Base-by-base conservation (phyloP, 2,797 vertebrate genomes). In the Falco novaeseelandiae region DNA sequence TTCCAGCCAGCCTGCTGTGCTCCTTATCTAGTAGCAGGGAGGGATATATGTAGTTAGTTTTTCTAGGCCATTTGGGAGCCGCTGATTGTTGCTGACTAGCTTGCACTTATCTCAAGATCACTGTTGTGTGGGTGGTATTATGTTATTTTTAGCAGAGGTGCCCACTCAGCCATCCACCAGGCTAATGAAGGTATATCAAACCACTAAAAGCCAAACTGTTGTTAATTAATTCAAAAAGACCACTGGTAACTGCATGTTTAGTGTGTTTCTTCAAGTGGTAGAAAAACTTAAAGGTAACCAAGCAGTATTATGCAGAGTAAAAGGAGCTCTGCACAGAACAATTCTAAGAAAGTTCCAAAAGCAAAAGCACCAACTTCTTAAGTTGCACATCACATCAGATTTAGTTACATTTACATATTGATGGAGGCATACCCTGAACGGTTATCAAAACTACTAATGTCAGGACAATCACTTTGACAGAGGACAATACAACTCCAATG, bases 41-140 rank as follows among this genome's bases (percentile, higher is more conserved):
- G 6, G 10, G 14, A n/a, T 51, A n/a, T 0, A 0, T 6, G 14
- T n/a, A 34, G 13, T 44, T 80, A 46, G n/a, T 27, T 14, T 54
- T 83, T 70, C 38, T 48, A 42, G 26, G 14, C 29, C 49, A 38
- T 73, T 32, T 87, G 44, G 61, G 32, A 71, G 20, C 10, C 42
- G 32, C 20, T 66, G 34, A 38, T 66, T 76, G 20, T 8, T 88
- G 54, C 23, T 72, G 27, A 48, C 34, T 46, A 57, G 36, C 9
- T 49, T 2, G 16, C 17, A 66, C 5, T 61, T 52, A 49, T 40
- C 40, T 86, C 72, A 49, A 42, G 34, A 40, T 0, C 1, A n/a
- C 20, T 29, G 18, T 36, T 80, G 11, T 25, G 9, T 55, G 21
- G 11, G 16, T 63, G 21, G 4, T 67, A 27, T 36, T 49, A 49